Evolutionary conservation across 2,113 vertebrate genomes (phyloP), one percentile per base, ranked within the genome.

Genomic region (Elephas maximus): DNA sequence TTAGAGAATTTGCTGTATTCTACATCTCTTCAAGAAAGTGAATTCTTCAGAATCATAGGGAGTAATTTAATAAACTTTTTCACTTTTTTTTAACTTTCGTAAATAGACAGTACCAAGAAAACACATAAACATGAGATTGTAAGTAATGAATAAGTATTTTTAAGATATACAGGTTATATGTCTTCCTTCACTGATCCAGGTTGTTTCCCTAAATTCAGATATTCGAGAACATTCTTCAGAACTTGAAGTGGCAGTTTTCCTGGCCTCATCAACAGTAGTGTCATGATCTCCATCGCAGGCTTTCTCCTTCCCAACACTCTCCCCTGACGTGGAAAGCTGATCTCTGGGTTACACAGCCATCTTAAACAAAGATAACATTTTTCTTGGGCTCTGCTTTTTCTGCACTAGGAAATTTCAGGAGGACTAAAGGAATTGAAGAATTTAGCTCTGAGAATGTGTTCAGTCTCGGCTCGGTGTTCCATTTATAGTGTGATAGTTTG

Each of bases 71-170:
- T 37, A 37, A 37, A 37, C 37, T 37, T 37, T 37, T 37, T 37
- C 37, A 37, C 37, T 37, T 37, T 37, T 37, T 62, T 79, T 90
- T 41, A 69, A 77, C 2, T 67, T 88, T 91, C 91, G 81, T 94
- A 95, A 98, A 83, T 45, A 96, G 91, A 96, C 91, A 94, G 44
- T 85, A 44, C 33, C 81, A 93, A 94, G 93, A 93, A 89, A 93
- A 92, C 91, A 95, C 91, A 88, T 62, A 93, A 96, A 91, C 85
- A 86, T 12, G 73, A 93, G 90, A 90, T 76, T 33, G 8, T 69
- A 88, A 88, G 69, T 80, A 83, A 88, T 48, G 62, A 96, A 62
- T 71, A 95, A 81, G 10, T 30, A 67, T 30, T 74, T 91, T 88
- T 93, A 96, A 89, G 78, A 4, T 86, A 91, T 92, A 95, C 94